Conservation (phyloP, 2,888 invertebrate species). For the Junonia oenone region DNA sequence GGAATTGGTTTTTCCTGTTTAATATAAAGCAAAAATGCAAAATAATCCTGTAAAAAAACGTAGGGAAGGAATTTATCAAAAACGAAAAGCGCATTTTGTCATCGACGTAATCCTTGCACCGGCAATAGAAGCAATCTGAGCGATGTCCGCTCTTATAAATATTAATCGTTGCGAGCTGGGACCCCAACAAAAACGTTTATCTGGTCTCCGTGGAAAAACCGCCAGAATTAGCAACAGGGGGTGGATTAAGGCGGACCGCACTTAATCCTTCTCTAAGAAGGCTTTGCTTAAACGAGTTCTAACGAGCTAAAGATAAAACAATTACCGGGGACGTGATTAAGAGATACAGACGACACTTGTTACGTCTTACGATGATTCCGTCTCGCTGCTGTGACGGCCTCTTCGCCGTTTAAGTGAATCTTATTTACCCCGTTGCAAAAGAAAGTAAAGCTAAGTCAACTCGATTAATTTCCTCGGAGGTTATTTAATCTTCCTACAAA, state of each 20-base stretch:
- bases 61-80: constrained; percentile 33
- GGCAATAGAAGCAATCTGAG: constrained; percentile 57
- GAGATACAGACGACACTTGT: constrained; percentile 77
- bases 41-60: no score
- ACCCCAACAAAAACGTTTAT: constrained; percentile 76
- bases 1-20: background rate
- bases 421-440: constrained; percentile 30
- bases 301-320: constrained; percentile 80
- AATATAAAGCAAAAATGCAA: constrained; percentile 11
- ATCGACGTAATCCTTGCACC: constrained; percentile 61
- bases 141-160: constrained; percentile 72
- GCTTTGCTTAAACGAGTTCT: constrained; percentile 80
- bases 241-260: constrained; percentile 77
- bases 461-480: constrained; percentile 26
- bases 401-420: constrained; percentile 32
- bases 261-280: constrained; percentile 80
- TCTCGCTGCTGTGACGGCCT: constrained; percentile 42
- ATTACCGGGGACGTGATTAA: constrained; percentile 77
- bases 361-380: constrained; percentile 61
- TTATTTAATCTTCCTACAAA: constrained; percentile 15
- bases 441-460: constrained; percentile 27
- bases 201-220: constrained; percentile 76
- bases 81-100: constrained; percentile 52
- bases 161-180: constrained; percentile 60
- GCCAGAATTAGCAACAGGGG: constrained; percentile 75